Conservation (phyloP, 2,797 vertebrate genomes). For the Megalops cyprinoides region DNA sequence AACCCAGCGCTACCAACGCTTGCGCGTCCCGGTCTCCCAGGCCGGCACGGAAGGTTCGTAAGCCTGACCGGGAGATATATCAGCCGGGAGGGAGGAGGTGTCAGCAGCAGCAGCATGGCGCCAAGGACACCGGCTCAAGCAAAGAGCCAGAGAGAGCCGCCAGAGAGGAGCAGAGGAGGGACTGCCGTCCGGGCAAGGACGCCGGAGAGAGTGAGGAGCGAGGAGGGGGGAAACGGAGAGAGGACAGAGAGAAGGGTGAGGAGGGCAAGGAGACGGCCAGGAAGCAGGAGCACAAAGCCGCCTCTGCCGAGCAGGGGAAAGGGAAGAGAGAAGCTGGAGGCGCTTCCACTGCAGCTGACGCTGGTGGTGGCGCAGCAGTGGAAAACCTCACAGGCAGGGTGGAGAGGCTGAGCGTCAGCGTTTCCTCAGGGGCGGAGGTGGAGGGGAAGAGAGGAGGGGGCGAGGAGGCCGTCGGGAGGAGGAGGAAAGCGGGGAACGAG, state of each 20-base stretch:
- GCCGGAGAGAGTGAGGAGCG: conserved; percentile 26
- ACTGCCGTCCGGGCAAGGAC: conserved; percentile 54
- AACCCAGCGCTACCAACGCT: conserved; percentile 42
- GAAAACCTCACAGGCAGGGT: conserved; percentile 73
- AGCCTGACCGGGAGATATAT: conserved; percentile 93
- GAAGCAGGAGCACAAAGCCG: conserved; percentile 41
- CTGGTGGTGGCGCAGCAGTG: conserved; percentile 40
- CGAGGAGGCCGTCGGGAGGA: conserved; percentile 28
- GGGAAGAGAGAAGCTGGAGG: conserved; percentile 39
- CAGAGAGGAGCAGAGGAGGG: conserved; percentile 56
- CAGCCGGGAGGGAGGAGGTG: conserved; percentile 86
- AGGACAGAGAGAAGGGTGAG: conserved; percentile 28
- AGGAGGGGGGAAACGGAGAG: conserved; percentile 29
- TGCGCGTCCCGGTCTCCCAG: conserved; percentile 49
- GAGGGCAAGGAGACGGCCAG: conserved; percentile 49
- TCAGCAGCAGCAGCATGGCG: conserved; percentile 58
- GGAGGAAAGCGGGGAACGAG: conserved; percentile 29
- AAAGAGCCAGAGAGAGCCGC: conserved; percentile 34
- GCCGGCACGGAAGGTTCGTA: conserved; percentile 76
- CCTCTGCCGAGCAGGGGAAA: neutral
- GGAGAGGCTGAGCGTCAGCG: conserved; percentile 73
- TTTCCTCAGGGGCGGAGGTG: conserved; percentile 48
- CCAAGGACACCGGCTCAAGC: conserved; percentile 36
- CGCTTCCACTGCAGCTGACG: conserved; percentile 11
- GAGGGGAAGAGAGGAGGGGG: conserved; percentile 41